A percentile compares a stretch with the other conserved stretches of the same genome.
Evolutionary conservation across 1,140 invertebrate species (phyloP).

Genomic region (Apis cerana): DNA sequence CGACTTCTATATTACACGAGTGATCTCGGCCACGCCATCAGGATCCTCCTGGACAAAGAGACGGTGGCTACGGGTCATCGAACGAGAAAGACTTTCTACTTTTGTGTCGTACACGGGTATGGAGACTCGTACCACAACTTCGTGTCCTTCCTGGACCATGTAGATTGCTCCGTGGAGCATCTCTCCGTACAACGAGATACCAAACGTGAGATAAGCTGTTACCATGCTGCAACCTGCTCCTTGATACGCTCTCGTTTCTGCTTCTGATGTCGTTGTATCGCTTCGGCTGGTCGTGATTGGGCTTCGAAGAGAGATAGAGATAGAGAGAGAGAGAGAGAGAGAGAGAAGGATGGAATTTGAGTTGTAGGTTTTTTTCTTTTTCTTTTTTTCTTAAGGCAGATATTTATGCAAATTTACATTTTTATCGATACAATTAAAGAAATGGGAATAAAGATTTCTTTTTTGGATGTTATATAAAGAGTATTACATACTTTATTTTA

Average conservation of each 20-base stretch:
- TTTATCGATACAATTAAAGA: too few species aligned
- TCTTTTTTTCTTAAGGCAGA: too few species aligned
- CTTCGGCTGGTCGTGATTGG: too few species aligned
- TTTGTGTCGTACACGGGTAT: slow-evolving; percentile 53
- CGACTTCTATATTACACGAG: slow-evolving; percentile 54
- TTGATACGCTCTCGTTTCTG: slow-evolving; percentile 30
- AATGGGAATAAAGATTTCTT: too few species aligned
- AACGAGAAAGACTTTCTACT: slow-evolving; percentile 68
- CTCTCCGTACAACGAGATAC: slow-evolving; percentile 65
- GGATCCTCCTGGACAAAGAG: slow-evolving; percentile 37
- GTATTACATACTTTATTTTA: too few species aligned
- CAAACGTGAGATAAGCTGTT: slow-evolving; percentile 57
- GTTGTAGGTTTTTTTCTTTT: too few species aligned
- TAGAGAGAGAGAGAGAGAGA: too few species aligned
- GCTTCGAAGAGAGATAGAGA: too few species aligned
- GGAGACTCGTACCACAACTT: slow-evolving; percentile 6
- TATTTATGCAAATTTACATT: too few species aligned
- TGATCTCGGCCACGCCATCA: slow-evolving; percentile 19
- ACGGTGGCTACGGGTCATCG: slow-evolving; percentile 58
- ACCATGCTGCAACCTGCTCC: slow-evolving; percentile 55
- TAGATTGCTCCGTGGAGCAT: slow-evolving; percentile 59
- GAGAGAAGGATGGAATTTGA: too few species aligned
- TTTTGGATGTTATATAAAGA: too few species aligned
- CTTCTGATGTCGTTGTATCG: too few species aligned
- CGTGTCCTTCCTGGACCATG: slow-evolving; percentile 62